Evolutionary conservation across 2,797 vertebrate genomes (phyloP).

Genomic region (Distichodus sexfasciatus): DNA sequence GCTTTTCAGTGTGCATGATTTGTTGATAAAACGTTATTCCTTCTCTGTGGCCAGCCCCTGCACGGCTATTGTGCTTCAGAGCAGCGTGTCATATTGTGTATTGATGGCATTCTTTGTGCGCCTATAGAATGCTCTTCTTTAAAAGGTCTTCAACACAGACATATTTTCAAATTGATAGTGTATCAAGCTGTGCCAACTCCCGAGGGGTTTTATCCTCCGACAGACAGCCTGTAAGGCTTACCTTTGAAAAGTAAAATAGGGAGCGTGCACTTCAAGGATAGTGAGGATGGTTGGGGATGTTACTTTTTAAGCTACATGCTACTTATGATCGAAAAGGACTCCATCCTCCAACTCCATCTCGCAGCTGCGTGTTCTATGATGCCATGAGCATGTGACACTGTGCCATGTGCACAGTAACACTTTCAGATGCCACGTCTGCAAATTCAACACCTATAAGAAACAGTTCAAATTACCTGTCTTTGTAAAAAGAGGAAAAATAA

Average conservation of each 20-base stretch:
- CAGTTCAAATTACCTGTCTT: no score
- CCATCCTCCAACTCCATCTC: no score
- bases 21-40: conserved; percentile 33
- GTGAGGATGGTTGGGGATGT: no score
- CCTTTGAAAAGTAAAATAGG: conserved; percentile 36
- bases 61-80: conserved; percentile 3
- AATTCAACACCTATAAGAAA: no score
- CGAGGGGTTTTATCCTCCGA: conserved; percentile 32
- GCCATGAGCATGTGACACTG: no score
- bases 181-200: conserved; percentile 33
- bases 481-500: no score
- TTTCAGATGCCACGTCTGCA: no score
- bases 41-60: conserved; percentile 7
- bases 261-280: conserved; percentile 50
- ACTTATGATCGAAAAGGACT: no score
- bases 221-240: conserved; percentile 36
- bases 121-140: conserved; percentile 26
- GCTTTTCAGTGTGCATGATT: conserved; percentile 6
- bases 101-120: conserved; percentile 26
- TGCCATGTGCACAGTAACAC: no score
- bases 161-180: conserved; percentile 34
- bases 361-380: no score
- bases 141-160: conserved; percentile 20
- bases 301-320: no score
- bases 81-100: conserved; percentile 27